Evolutionary conservation across 2,797 vertebrate genomes (phyloP).

Genomic region (Notolepis coatsorum): DNA sequence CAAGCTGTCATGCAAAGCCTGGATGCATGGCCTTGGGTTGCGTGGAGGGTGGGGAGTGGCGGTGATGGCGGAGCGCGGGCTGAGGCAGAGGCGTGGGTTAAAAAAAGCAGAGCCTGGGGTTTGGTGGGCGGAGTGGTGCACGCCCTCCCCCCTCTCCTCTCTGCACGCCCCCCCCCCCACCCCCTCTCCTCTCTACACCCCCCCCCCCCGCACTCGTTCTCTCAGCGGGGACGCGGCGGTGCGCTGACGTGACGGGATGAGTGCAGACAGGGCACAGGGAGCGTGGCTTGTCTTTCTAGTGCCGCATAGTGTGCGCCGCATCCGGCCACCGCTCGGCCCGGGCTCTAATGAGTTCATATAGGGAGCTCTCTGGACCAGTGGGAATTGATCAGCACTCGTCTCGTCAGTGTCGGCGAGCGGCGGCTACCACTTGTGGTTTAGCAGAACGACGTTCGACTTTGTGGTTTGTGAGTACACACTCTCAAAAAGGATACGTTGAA

Average conservation of each 20-base stretch:
- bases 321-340: conserved; percentile 58
- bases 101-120: conserved; percentile 85
- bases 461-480: no score
- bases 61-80: conserved; percentile 42
- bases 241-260: conserved; percentile 75
- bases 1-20: conserved; percentile 80
- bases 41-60: conserved; percentile 48
- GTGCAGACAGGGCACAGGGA: conserved; percentile 78
- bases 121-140: conserved; percentile 83
- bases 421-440: conserved; percentile 29
- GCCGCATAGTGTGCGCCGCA: conserved; percentile 76
- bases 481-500: no score
- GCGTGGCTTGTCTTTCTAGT: conserved; percentile 80
- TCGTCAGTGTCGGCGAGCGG: conserved; percentile 46
- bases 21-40: conserved; percentile 78
- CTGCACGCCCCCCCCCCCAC: not conserved
- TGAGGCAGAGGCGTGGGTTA: conserved; percentile 68
- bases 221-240: conserved; percentile 52
- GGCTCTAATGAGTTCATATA: conserved; percentile 72
- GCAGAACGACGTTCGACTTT: conserved; percentile 25
- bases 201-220: conserved; percentile 68
- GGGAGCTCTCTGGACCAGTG: conserved; percentile 69
- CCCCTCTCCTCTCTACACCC: conserved; percentile 68
- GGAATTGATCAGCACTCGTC: conserved; percentile 70
- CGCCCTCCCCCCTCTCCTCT: conserved; percentile 35